A percentile compares a stretch with the other conserved stretches of the same genome.
These are phyloP conservation scores for Xiphydria camelus DNA, from an alignment of 2,888 invertebrate species.

Conservation along the genomic window DNA sequence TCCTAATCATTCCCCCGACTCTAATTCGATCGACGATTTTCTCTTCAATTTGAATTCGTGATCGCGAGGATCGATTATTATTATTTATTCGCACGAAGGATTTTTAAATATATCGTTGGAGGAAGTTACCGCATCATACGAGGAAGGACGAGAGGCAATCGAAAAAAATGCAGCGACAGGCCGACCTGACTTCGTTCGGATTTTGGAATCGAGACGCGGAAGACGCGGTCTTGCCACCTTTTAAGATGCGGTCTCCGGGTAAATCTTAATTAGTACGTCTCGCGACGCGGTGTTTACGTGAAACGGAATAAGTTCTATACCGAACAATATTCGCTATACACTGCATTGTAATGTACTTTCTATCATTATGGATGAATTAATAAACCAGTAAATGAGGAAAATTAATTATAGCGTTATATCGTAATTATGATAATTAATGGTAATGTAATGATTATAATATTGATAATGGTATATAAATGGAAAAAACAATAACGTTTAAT, in stretches of 20 bases:
- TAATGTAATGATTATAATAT: slow-evolving; percentile 54
- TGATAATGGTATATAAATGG: slow-evolving; percentile 39
- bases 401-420: slow-evolving; percentile 54
- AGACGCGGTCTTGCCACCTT: not conserved
- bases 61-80: no score
- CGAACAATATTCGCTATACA: slow-evolving; percentile 37
- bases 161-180: no score
- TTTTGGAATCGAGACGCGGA: no score
- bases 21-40: no score
- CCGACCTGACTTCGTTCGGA: no score
- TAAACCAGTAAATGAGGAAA: slow-evolving; percentile 25
- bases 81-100: no score
- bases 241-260: no score
- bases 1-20: no score
- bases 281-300: slow-evolving; percentile 32
- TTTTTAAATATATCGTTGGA: no score
- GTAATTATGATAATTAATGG: slow-evolving; percentile 55
- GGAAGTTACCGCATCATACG: no score
- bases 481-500: slow-evolving; percentile 43
- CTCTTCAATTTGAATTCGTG: no score
- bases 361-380: slow-evolving; percentile 45
- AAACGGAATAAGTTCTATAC: slow-evolving; percentile 27
- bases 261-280: slow-evolving; percentile 16
- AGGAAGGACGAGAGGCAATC: no score
- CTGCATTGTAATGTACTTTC: slow-evolving; percentile 46